phyloP scores from a whole-genome alignment of 2,888 invertebrate genomes.

The Dynastes tityus region DNA sequence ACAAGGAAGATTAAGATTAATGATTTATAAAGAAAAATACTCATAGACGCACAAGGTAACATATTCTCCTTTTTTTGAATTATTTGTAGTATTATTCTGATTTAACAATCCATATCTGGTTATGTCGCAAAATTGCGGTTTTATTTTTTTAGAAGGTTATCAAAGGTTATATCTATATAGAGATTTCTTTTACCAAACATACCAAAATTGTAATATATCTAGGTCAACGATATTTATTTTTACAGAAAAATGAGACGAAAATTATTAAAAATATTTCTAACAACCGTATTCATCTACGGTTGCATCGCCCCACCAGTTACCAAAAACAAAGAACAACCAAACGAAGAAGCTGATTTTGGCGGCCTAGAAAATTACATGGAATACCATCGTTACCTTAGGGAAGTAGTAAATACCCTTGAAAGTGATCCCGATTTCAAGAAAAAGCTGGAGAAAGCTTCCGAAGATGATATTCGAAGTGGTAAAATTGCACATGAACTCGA shows the following conservation, averaged over 20 bases:
- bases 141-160: not conserved
- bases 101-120: no score
- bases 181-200: no score
- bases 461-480: conserved; percentile 89
- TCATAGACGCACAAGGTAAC: no score
- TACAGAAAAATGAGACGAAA: conserved; percentile 16
- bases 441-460: conserved; percentile 86
- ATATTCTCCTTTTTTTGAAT: no score
- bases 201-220: no score
- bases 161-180: not conserved
- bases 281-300: conserved; percentile 16
- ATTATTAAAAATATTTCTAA: conserved; percentile 1
- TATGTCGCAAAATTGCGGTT: not conserved
- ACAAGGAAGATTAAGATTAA: no score
- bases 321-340: conserved; percentile 63
- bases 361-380: conserved; percentile 76
- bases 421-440: conserved; percentile 88
- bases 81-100: no score
- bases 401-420: conserved; percentile 92
- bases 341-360: conserved; percentile 64
- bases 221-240: not conserved
- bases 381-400: conserved; percentile 91
- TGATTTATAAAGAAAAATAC: no score
- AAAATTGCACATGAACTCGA: conserved; percentile 93
- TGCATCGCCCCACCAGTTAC: conserved; percentile 71